Base-by-base conservation (phyloP, 1,140 invertebrate genomes). In the Monochamus saltuarius region DNA sequence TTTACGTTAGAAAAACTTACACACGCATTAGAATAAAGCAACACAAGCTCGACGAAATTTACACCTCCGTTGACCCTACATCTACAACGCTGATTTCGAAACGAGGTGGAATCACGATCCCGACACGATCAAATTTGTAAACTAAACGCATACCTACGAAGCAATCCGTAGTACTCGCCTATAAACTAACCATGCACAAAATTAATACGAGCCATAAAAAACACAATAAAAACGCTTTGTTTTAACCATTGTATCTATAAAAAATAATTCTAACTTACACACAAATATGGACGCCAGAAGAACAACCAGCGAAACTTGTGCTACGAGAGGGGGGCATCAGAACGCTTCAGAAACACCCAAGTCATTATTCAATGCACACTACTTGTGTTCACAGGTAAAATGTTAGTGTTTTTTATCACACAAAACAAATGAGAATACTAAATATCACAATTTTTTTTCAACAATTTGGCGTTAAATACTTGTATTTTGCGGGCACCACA, bases 381-480 rank as follows among this genome's bases (percentile, higher is more conserved):
- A 63, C 64, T 65, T 63, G 37, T 49, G 51, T 64, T 59, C 51
- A 64, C 61, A 54, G 59, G 56, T 61, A 60, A 56, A 69, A 65
- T 54, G 64, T 65, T 59, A 60, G 59, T 68, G 62, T 61, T 64
- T 61, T 60, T 64, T 68, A 72, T 70, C 68, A 72, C 70, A 71
- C 69, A 61, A 68, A 65, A 65, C 58, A 47, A 69, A 70, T 67
- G 67, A 72, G 68, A 73, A 75, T 75, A 75, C 72, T 75, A 73
- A 73, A 73, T 75, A 75, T 75, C 73, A 75, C 73, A 75, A 73
- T 74, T 56, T 67, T 67, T 59, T 58, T 73, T 73, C 65, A 70
- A 72, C 68, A 67, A 73, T 74, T 75, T 74, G 73, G 73, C 74
- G 74, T 74, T 73, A 68, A 74, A 74, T 73, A 71, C 69, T 73